Conservation (phyloP, 2,888 invertebrate genomes). For the Eristalis intricaria region DNA sequence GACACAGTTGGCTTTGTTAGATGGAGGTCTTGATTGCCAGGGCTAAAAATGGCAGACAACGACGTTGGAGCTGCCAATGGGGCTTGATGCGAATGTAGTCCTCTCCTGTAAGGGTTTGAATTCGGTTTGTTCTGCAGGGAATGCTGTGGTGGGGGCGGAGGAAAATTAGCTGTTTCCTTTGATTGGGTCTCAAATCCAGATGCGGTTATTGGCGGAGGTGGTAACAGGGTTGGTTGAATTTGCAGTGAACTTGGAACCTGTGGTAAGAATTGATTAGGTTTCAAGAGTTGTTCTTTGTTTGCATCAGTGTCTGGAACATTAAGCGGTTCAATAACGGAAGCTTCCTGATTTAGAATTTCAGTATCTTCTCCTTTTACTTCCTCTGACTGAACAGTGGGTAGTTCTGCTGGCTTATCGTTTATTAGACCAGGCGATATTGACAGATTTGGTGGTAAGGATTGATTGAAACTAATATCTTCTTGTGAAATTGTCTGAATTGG, state of each 20-base stretch:
- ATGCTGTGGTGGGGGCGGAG: constrained; percentile 63
- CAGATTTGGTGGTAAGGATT: background rate
- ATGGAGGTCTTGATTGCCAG: constrained; percentile 28
- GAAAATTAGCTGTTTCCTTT: constrained; percentile 64
- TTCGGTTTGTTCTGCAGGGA: constrained; percentile 34
- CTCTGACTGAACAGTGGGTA: background rate
- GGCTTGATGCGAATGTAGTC: constrained; percentile 38
- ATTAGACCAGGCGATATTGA: background rate
- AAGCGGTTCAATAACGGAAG: background rate
- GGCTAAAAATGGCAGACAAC: constrained; percentile 43
- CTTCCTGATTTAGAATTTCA: background rate
- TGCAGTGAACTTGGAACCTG: background rate
- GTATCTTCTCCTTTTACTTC: background rate
- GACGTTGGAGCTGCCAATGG: constrained; percentile 26
- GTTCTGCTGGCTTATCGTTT: background rate
- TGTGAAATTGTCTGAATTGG: background rate
- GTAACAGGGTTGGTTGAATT: constrained; percentile 22
- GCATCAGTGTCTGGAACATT: background rate
- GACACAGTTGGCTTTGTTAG: constrained; percentile 17
- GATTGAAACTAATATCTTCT: background rate
- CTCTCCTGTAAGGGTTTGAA: constrained; percentile 58
- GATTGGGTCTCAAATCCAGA: constrained; percentile 21
- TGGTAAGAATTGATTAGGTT: constrained; percentile 35
- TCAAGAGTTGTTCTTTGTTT: background rate
- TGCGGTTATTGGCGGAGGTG: constrained; percentile 45